Base-by-base conservation (phyloP, 2,888 invertebrate genomes). In the Ferrisia virgata region DNA sequence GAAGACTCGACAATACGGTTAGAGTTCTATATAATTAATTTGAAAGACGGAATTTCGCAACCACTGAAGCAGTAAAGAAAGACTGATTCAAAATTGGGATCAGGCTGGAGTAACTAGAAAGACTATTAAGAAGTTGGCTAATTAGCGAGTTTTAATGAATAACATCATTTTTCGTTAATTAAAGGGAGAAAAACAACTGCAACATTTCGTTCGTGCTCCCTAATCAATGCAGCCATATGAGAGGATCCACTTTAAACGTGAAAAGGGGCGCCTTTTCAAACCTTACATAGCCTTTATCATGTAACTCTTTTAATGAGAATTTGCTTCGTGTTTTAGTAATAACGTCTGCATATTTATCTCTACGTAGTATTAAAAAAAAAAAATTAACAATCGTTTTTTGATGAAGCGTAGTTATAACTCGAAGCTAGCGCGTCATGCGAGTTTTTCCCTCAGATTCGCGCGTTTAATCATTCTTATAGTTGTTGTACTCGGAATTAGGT, bases 101-200 rank as follows among this genome's bases (percentile, higher is more conserved):
- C 72, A 79, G 79, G 79, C 43, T 28, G 79, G 22, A 79, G 28
- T 40, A 40, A 79, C 79, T 47, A 79, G 79, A 79, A 79, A 79
- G 43, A 79, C 79, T 79, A 79, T 79, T 79, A 79, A 79, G 79
- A 79, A 79, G 47, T 79, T 79, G 79, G 53, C 79, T 79, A 79
- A 79, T 79, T 82, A 82, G 69, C 82, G 69, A 64, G 86, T 86
- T 87, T 86, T 87, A 87, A 87, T 87, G 87, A 87, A 86, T 86
- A 87, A 87, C 86, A 87, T 86, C 87, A 87, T 86, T 87, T 87
- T 87, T 86, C 86, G 87, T 87, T 86, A 87, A 87, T 87, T 87
- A 87, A 85, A 80, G 80, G 72, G 72, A 72, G 72, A 33, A 72
- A 72, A 72, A 72, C 72, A 72, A 72, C 72, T 72, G 72, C 72